Conservation (phyloP, 2,888 invertebrate genomes). For the Cancer borealis region DNA sequence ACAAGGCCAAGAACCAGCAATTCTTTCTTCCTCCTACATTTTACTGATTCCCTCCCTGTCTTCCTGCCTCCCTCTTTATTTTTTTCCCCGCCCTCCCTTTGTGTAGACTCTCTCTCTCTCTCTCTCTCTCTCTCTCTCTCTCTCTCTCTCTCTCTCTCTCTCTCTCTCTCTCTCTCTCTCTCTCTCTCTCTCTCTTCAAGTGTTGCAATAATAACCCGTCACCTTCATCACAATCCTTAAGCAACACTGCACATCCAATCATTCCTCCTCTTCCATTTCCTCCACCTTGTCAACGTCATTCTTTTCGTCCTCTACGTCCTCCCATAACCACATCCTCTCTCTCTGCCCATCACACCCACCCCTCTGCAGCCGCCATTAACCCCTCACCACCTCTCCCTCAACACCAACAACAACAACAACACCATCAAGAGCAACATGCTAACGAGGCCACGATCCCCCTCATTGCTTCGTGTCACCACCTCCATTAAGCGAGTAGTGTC, state of each 20-base stretch:
- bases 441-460: conserved; percentile 40
- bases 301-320: conserved; percentile 46
- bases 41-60: not conserved
- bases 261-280: not conserved
- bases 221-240: conserved; percentile 28
- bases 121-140: conserved; percentile 44
- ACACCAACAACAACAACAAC: not conserved
- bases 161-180: conserved; percentile 44
- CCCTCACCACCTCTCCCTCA: not conserved
- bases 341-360: not conserved
- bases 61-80: not conserved
- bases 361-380: not conserved
- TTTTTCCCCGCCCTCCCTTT: conserved; percentile 9
- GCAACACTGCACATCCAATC: not conserved
- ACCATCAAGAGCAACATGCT: not conserved
- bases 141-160: conserved; percentile 52
- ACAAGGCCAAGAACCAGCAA: conserved; percentile 9
- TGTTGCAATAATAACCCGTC: not conserved
- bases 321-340: not conserved
- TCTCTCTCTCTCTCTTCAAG: conserved; percentile 45
- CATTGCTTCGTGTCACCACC: conserved; percentile 27
- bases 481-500: conserved; percentile 18
- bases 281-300: conserved; percentile 14
- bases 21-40: conserved; percentile 41
- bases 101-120: not conserved